A percentile compares a stretch with the other conserved stretches of the same genome.
These are phyloP conservation scores for Laticauda laticaudata DNA, from an alignment of 2,113 vertebrate species.

Conservation along the genomic window DNA sequence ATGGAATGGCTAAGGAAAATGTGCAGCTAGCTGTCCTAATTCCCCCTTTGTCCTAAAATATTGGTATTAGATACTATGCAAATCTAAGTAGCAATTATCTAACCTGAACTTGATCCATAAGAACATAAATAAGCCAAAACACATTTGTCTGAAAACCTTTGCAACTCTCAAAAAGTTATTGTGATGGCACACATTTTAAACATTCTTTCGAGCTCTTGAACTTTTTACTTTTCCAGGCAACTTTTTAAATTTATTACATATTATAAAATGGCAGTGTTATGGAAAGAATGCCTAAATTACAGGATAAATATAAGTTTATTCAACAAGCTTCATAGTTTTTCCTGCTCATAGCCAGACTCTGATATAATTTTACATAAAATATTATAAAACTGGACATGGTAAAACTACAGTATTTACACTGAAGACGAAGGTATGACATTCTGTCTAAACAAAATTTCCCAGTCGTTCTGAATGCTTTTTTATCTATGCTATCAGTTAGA, in stretches of 20 bases:
- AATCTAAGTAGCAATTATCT: slow-evolving; percentile 51
- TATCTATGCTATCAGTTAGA: slow-evolving; percentile 64
- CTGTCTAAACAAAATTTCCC: slow-evolving; percentile 75
- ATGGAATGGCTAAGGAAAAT: slow-evolving; percentile 61
- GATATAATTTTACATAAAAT: slow-evolving; percentile 69
- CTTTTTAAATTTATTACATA: background rate
- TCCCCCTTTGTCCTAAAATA: slow-evolving; percentile 68
- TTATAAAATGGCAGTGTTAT: slow-evolving; percentile 1
- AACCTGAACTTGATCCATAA: slow-evolving; percentile 58
- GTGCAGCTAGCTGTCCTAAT: slow-evolving; percentile 44
- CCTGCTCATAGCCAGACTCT: slow-evolving; percentile 48
- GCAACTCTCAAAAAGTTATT: slow-evolving; percentile 5
- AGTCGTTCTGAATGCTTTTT: slow-evolving; percentile 73
- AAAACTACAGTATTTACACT: slow-evolving; percentile 65
- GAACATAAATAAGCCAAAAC: slow-evolving; percentile 53
- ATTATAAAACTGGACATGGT: slow-evolving; percentile 58
- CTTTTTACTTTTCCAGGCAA: background rate
- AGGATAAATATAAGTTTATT: slow-evolving; percentile 16
- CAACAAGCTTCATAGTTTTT: slow-evolving; percentile 37
- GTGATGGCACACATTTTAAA: slow-evolving; percentile 1
- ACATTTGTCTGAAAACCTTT: background rate
- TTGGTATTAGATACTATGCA: slow-evolving; percentile 66
- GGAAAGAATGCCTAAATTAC: background rate
- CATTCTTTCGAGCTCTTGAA: background rate
- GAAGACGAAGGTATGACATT: slow-evolving; percentile 66